phyloP scores from a whole-genome alignment of 2,113 vertebrate species.

The Oceanodroma tethys region DNA sequence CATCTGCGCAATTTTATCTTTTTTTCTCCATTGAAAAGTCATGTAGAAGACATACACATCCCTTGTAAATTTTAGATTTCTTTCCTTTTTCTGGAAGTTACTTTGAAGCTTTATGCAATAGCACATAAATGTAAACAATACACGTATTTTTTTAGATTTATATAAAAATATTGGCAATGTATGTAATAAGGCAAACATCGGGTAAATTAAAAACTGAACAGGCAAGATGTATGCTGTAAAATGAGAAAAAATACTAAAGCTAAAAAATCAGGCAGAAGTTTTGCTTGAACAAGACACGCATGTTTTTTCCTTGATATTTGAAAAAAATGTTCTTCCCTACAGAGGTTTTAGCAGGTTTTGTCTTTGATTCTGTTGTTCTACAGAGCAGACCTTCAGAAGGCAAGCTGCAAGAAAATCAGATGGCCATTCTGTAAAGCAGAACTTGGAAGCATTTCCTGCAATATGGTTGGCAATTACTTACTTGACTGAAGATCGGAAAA shows the following conservation, averaged over 20 bases:
- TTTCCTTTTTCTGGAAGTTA: not conserved
- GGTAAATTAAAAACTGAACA: not conserved
- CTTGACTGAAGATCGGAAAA: constrained; percentile 88
- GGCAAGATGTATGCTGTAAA: not conserved
- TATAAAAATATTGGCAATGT: not conserved
- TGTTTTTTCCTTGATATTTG: not conserved
- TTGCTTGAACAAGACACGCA: not conserved
- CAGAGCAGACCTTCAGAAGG: not conserved
- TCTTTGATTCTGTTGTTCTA: not conserved
- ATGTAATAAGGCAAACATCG: not conserved
- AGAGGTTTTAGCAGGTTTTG: not conserved
- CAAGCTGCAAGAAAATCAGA: not conserved
- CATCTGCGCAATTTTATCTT: not conserved
- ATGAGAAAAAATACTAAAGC: not conserved
- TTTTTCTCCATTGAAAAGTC: not conserved
- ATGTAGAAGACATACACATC: not conserved
- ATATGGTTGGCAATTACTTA: constrained; percentile 71
- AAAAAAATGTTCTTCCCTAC: not conserved
- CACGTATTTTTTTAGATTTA: not conserved
- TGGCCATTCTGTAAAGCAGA: not conserved
- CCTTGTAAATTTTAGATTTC: not conserved
- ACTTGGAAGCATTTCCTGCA: not conserved
- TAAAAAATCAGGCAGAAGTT: not conserved
- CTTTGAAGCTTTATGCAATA: not conserved
- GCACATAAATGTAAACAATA: not conserved